These are phyloP conservation scores for Manacus vitellinus DNA, from an alignment of 2,113 vertebrate species.

Conservation along the genomic window DNA sequence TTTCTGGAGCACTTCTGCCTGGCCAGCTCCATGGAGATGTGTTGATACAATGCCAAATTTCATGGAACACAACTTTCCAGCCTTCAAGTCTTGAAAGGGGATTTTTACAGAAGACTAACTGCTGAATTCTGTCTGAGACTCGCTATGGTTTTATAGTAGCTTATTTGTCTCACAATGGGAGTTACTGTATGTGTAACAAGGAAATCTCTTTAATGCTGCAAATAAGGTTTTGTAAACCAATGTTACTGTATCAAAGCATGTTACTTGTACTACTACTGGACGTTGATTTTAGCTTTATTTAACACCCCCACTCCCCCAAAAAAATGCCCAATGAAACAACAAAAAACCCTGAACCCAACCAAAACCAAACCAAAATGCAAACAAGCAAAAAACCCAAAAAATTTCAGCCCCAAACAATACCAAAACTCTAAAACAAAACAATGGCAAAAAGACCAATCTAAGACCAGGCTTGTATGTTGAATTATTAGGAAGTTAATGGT, in stretches of 20 bases:
- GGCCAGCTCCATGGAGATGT: constrained; percentile 50
- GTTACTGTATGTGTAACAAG: not conserved
- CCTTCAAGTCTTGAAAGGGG: constrained; percentile 1
- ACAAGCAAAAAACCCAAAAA: too few relatives aligned
- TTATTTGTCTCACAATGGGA: constrained; percentile 18
- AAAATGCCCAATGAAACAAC: not conserved
- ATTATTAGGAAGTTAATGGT: not conserved
- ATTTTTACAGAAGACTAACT: constrained; percentile 7
- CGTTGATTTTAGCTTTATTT: not conserved
- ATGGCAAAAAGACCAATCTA: not conserved
- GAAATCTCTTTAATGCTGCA: not conserved
- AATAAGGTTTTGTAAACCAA: not conserved
- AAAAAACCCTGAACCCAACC: not conserved
- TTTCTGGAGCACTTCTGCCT: constrained; percentile 16
- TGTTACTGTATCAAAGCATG: not conserved
- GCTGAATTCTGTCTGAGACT: not conserved
- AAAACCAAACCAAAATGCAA: not conserved
- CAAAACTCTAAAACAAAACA: not conserved
- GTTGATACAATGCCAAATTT: constrained; percentile 39
- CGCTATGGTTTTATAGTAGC: constrained; percentile 16
- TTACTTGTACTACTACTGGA: not conserved
- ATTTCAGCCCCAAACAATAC: not conserved
- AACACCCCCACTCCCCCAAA: rapidly evolving
- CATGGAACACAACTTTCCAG: constrained; percentile 32
- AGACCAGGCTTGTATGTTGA: not conserved